A percentile compares a stretch with the other conserved stretches of the same genome.
Evolutionary conservation across 2,797 vertebrate species (phyloP).

Genomic region (Ibycter americanus): DNA sequence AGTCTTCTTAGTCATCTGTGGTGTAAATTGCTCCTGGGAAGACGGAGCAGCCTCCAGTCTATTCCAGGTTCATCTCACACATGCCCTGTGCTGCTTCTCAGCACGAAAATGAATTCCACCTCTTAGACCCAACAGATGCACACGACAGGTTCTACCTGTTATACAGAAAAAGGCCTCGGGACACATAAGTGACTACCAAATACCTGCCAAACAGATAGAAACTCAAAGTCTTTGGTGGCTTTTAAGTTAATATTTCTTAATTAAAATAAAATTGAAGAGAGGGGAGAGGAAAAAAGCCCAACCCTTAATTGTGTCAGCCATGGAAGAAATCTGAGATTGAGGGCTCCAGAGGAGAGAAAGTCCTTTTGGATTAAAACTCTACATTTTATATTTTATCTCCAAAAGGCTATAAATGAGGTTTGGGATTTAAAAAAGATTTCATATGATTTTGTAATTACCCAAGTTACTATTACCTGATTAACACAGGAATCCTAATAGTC

Average conservation of each 20-base stretch:
- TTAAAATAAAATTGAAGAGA: conserved; percentile 75
- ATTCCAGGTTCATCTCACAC: conserved; percentile 2
- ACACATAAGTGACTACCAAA: conserved; percentile 42
- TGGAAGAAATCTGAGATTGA: conserved; percentile 62
- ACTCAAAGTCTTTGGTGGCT: conserved; percentile 48
- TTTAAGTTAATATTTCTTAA: conserved; percentile 74
- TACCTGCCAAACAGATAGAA: conserved; percentile 53
- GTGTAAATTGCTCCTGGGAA: conserved; percentile 7
- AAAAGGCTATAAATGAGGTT: conserved; percentile 79
- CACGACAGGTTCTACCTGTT: conserved; percentile 2
- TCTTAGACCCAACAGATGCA: conserved; percentile 14
- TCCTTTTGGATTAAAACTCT: conserved; percentile 75
- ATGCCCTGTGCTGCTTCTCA: conserved; percentile 16
- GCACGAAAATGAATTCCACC: not conserved
- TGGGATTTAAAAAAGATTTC: conserved; percentile 79
- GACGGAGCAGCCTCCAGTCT: not conserved
- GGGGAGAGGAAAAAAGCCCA: conserved; percentile 3
- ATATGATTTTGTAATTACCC: conserved; percentile 82
- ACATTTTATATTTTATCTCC: conserved; percentile 73
- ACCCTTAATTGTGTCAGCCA: conserved; percentile 57
- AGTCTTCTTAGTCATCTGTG: not conserved
- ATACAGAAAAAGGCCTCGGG: conserved; percentile 4
- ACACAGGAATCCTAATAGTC: conserved; percentile 78
- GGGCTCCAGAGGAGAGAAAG: conserved; percentile 63
- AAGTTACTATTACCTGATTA: conserved; percentile 82